phyloP scores from a whole-genome alignment of 2,888 invertebrate species.

The Epistrophella euchroma region DNA sequence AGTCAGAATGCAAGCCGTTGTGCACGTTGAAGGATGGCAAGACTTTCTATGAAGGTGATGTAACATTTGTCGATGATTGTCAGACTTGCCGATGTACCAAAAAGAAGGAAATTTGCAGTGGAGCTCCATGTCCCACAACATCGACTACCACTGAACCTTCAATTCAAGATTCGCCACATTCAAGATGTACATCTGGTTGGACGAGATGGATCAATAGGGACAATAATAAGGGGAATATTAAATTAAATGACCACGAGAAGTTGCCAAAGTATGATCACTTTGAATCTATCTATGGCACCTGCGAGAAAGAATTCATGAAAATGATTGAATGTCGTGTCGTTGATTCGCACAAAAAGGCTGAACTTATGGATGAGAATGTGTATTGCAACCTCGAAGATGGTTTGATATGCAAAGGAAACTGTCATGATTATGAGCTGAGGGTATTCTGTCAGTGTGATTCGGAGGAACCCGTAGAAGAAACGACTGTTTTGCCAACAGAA shows the following conservation, averaged over 20 bases:
- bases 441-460: conserved; percentile 88
- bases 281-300: conserved; percentile 85
- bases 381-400: conserved; percentile 91
- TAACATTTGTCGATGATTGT: conserved; percentile 90
- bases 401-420: conserved; percentile 88
- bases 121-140: conserved; percentile 86
- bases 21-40: conserved; percentile 89
- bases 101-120: conserved; percentile 88
- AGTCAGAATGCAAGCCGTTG: conserved; percentile 88
- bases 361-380: conserved; percentile 89
- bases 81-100: conserved; percentile 92
- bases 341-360: conserved; percentile 86
- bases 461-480: conserved; percentile 38
- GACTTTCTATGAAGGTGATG: conserved; percentile 90
- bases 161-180: conserved; percentile 78
- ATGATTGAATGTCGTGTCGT: conserved; percentile 91
- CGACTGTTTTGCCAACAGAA: conserved; percentile 77
- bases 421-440: conserved; percentile 93
- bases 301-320: conserved; percentile 87
- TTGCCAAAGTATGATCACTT: conserved; percentile 81
- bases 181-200: conserved; percentile 89
- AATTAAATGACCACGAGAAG: conserved; percentile 81
- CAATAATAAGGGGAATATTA: conserved; percentile 77
- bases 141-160: conserved; percentile 56
- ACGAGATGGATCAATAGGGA: conserved; percentile 90